Evolutionary conservation across 2,797 vertebrate genomes (phyloP).

Genomic region (Sebastes itinus): DNA sequence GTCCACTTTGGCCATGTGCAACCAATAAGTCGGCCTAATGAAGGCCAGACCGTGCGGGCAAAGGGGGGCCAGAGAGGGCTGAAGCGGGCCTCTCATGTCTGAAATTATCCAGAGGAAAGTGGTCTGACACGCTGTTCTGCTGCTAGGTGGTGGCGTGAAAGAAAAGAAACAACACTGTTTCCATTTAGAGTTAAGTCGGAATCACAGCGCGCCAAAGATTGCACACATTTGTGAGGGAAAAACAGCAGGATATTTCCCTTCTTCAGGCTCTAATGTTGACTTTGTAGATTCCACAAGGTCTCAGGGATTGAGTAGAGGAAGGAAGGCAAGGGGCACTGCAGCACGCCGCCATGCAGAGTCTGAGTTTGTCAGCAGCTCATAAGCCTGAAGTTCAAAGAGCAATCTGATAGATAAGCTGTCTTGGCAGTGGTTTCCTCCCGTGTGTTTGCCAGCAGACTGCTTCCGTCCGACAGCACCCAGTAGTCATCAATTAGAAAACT

Average conservation of each 20-base stretch:
- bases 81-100: slow-evolving; percentile 74
- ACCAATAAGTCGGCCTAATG: slow-evolving; percentile 87
- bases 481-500: slow-evolving; percentile 81
- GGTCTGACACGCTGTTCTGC: slow-evolving; percentile 74
- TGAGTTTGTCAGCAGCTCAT: slow-evolving; percentile 74
- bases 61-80: slow-evolving; percentile 35
- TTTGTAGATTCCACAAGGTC: slow-evolving; percentile 80
- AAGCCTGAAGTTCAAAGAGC: slow-evolving; percentile 79
- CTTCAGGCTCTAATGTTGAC: slow-evolving; percentile 75
- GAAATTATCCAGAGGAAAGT: slow-evolving; percentile 79
- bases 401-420: slow-evolving; percentile 76
- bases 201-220: slow-evolving; percentile 75
- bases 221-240: slow-evolving; percentile 71
- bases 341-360: slow-evolving; percentile 69
- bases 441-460: slow-evolving; percentile 72
- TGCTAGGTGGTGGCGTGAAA: slow-evolving; percentile 70
- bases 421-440: slow-evolving; percentile 75
- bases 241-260: slow-evolving; percentile 78
- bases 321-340: slow-evolving; percentile 78
- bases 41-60: slow-evolving; percentile 77
- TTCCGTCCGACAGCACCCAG: slow-evolving; percentile 76
- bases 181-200: slow-evolving; percentile 79
- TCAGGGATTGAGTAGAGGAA: slow-evolving; percentile 78
- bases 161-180: slow-evolving; percentile 80
- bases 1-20: slow-evolving; percentile 82